Conservation (phyloP, 1,140 invertebrate species). For the Drosophila virilis region DNA sequence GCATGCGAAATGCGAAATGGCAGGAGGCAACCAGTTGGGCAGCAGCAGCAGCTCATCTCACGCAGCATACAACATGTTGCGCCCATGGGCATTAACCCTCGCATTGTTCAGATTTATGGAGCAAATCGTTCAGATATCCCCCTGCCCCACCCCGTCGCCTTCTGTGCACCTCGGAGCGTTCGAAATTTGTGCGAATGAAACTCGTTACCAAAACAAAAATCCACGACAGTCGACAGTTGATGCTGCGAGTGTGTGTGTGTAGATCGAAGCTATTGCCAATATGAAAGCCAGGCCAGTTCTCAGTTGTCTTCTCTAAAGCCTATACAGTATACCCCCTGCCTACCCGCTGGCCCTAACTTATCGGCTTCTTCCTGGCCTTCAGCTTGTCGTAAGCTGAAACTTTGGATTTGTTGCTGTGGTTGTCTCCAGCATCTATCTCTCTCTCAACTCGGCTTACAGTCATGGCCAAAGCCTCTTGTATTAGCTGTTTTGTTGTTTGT, state of each 20-base stretch:
- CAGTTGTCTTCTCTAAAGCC: neutral
- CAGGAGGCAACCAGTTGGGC: constrained; percentile 3
- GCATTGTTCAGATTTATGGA: constrained; percentile 77
- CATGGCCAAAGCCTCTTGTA: constrained; percentile 26
- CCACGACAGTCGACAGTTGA: constrained; percentile 12
- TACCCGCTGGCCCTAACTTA: no score
- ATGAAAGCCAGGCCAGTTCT: constrained; percentile 19
- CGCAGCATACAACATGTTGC: constrained; percentile 47
- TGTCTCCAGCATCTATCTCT: constrained; percentile 27
- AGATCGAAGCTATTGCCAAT: constrained; percentile 47
- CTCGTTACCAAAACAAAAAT: constrained; percentile 59
- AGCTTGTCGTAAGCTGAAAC: constrained; percentile 40
- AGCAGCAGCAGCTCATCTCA: constrained; percentile 48
- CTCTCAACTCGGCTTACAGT: constrained; percentile 21
- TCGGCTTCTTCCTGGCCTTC: neutral
- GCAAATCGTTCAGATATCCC: constrained; percentile 53
- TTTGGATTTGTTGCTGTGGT: constrained; percentile 23
- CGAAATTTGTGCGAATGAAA: constrained; percentile 75
- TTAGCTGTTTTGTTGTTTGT: constrained; percentile 23
- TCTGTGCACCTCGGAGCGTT: constrained; percentile 38
- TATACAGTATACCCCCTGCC: neutral
- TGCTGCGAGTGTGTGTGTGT: neutral
- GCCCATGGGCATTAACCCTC: constrained; percentile 61
- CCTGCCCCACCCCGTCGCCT: neutral
- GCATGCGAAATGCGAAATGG: constrained; percentile 13